phyloP scores from a whole-genome alignment of 2,113 vertebrate species.

The Azemiops feae region DNA sequence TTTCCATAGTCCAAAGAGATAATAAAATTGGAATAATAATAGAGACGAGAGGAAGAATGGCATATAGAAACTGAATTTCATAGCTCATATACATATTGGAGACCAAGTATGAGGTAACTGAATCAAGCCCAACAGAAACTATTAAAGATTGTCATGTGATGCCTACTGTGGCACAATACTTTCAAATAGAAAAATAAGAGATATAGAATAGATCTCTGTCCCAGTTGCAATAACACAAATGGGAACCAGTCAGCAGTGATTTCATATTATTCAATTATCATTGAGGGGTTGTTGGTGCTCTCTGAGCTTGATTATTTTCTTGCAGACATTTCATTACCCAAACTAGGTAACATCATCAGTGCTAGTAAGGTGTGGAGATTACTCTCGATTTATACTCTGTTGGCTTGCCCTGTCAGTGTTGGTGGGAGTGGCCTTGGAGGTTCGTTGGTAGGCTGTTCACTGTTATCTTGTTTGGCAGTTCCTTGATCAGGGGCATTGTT shows the following conservation, averaged over 20 bases:
- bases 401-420: background rate
- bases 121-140: background rate
- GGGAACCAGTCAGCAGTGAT: background rate
- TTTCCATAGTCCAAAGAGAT: background rate
- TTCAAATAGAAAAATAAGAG: background rate
- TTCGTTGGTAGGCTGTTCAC: background rate
- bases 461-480: background rate
- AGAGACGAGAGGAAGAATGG: background rate
- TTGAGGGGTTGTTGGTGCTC: background rate
- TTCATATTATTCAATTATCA: background rate
- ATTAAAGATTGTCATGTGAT: background rate
- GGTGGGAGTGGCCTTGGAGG: background rate
- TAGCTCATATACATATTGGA: background rate
- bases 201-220: background rate
- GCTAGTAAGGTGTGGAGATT: background rate
- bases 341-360: background rate
- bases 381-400: background rate
- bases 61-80: background rate
- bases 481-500: background rate
- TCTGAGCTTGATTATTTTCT: background rate
- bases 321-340: background rate
- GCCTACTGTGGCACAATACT: background rate
- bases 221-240: background rate
- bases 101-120: background rate
- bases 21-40: background rate